Evolutionary conservation across 1,140 invertebrate genomes (phyloP).

Genomic region (Stegodyphus dumicola): DNA sequence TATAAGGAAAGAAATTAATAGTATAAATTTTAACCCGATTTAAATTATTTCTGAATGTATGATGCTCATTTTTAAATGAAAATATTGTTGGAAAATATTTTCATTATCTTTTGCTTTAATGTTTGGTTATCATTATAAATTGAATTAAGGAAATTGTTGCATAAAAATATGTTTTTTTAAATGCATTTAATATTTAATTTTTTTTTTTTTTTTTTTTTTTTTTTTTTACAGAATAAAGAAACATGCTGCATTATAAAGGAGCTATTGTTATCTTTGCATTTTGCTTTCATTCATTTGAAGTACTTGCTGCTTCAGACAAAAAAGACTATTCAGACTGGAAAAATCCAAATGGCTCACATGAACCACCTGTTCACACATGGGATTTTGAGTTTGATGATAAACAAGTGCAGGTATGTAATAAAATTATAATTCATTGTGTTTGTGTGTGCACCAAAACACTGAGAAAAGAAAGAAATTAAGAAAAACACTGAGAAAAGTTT

Average conservation of each 20-base stretch:
- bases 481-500: too few relatives aligned
- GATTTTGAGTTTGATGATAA: slow-evolving; percentile 61
- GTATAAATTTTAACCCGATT: too few relatives aligned
- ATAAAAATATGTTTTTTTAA: not conserved
- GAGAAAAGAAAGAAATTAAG: too few relatives aligned
- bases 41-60: too few relatives aligned
- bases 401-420: slow-evolving; percentile 27
- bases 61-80: too few relatives aligned
- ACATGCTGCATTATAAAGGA: not conserved
- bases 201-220: not conserved
- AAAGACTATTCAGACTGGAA: slow-evolving; percentile 43
- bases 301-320: not conserved
- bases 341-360: slow-evolving; percentile 41
- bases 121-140: too few relatives aligned
- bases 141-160: too few relatives aligned
- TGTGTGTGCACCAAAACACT: not conserved
- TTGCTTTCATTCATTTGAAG: not conserved
- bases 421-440: not conserved
- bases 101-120: too few relatives aligned
- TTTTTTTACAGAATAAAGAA: not conserved
- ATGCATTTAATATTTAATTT: not conserved
- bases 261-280: not conserved
- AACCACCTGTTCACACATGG: slow-evolving; percentile 42
- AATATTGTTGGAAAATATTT: too few relatives aligned
- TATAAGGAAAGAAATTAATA: too few relatives aligned